Percentiles rank a stretch among this genome's conserved stretches.
Evolutionary conservation across 2,113 vertebrate species (phyloP).

Genomic region (Tricholaema leucomelas): DNA sequence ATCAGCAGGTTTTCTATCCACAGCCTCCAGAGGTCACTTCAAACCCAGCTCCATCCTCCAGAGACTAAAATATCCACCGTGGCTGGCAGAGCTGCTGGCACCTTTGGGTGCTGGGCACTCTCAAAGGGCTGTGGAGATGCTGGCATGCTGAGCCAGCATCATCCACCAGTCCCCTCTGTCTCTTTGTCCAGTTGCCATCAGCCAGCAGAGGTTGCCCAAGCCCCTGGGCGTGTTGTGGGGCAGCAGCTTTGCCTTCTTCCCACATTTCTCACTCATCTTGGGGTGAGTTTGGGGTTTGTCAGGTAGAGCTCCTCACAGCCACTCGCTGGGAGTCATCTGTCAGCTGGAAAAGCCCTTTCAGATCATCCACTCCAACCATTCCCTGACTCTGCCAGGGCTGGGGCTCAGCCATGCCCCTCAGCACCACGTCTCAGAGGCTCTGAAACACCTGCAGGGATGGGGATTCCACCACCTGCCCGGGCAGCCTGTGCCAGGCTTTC

Average conservation of each 20-base stretch:
- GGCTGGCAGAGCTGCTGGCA: accelerated
- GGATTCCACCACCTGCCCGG: too few species aligned
- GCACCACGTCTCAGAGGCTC: too few species aligned
- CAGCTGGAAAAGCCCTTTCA: too few species aligned
- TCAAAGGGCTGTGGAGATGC: background rate
- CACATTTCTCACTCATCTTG: accelerated
- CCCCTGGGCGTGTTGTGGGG: accelerated
- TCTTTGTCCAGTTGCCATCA: background rate
- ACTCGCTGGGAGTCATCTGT: background rate
- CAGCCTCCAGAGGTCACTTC: constrained; percentile 40
- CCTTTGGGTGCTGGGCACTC: background rate
- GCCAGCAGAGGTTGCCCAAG: background rate
- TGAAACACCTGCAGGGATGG: too few species aligned
- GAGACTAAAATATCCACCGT: accelerated
- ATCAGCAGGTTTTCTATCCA: constrained; percentile 2
- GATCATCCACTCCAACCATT: too few species aligned
- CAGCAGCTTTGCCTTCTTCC: background rate
- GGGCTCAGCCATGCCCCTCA: too few species aligned
- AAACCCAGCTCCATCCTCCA: background rate
- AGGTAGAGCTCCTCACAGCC: background rate
- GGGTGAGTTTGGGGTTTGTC: background rate
- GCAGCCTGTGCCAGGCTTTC: too few species aligned
- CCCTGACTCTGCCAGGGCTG: too few species aligned
- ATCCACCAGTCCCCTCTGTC: background rate
- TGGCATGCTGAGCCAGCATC: accelerated